phyloP scores from a whole-genome alignment of 2,113 vertebrate genomes.

The Eclectus roratus region DNA sequence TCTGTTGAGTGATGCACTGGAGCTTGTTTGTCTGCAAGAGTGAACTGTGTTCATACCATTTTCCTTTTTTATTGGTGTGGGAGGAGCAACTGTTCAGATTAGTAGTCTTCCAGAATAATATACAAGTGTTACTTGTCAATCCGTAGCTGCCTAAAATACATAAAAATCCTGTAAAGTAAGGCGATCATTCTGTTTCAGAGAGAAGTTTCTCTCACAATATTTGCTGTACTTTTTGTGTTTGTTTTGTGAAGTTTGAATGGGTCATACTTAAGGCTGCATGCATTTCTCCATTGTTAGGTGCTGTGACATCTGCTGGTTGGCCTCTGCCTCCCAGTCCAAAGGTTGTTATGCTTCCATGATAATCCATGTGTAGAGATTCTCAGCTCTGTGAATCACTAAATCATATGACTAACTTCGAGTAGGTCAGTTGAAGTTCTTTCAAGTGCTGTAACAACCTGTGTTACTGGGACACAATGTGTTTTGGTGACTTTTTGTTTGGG shows the following conservation, averaged over 20 bases:
- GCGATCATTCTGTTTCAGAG: not conserved
- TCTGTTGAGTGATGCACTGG: not conserved
- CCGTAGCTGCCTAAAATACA: not conserved
- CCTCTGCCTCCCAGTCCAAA: conserved; percentile 32
- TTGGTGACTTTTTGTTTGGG: not conserved
- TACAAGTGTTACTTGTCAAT: not conserved
- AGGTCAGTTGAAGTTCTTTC: not conserved
- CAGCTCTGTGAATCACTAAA: not conserved
- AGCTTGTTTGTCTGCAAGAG: not conserved
- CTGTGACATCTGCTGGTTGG: not conserved
- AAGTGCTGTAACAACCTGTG: not conserved
- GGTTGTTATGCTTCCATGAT: not conserved
- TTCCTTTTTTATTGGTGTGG: conserved; percentile 3
- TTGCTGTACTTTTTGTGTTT: not conserved
- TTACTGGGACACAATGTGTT: not conserved
- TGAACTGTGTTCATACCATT: not conserved
- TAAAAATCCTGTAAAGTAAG: not conserved
- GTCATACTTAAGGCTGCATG: accelerated
- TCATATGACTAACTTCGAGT: not conserved
- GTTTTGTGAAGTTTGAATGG: not conserved
- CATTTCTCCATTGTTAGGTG: not conserved
- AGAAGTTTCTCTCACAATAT: not conserved
- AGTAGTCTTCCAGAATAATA: conserved; percentile 10
- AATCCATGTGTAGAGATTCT: not conserved
- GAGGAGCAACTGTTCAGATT: conserved; percentile 12